Evolutionary conservation across 2,113 vertebrate genomes (phyloP).

Genomic region (Scopus umbretta): DNA sequence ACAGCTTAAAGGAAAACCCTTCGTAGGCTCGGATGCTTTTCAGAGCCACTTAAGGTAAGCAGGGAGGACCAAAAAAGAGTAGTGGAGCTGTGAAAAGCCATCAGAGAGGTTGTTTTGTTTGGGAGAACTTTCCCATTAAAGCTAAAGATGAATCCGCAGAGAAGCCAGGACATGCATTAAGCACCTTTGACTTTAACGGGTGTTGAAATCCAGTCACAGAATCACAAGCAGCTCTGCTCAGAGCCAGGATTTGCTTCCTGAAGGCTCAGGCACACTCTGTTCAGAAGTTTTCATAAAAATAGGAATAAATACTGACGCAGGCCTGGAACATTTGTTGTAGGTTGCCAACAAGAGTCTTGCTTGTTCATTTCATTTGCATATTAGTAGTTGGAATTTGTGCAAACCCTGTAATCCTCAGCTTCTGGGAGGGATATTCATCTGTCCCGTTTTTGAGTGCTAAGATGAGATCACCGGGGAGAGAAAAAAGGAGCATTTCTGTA

Average conservation of each 20-base stretch:
- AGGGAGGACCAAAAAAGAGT: accelerated
- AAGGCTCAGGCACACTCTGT: neutral
- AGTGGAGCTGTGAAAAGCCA: neutral
- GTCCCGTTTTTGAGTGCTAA: neutral
- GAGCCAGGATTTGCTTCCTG: neutral
- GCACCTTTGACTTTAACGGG: neutral
- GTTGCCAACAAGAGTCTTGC: neutral
- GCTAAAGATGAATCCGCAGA: neutral
- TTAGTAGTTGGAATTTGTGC: neutral
- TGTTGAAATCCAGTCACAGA: neutral
- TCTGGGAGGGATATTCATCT: neutral
- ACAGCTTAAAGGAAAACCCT: neutral
- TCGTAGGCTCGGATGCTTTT: neutral
- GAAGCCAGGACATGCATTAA: accelerated
- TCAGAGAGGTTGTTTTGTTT: neutral
- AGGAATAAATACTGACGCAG: neutral
- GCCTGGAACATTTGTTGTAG: neutral
- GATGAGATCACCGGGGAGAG: accelerated
- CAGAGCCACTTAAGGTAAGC: neutral
- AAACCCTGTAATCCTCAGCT: neutral
- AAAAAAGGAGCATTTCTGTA: neutral
- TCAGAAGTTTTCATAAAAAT: neutral
- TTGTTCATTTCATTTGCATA: neutral
- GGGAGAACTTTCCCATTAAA: neutral
- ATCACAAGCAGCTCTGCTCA: neutral